Percentiles rank a stretch among this genome's conserved stretches.
These are phyloP conservation scores for Oriolus oriolus DNA, from an alignment of 2,113 vertebrate genomes.

Conservation along the genomic window DNA sequence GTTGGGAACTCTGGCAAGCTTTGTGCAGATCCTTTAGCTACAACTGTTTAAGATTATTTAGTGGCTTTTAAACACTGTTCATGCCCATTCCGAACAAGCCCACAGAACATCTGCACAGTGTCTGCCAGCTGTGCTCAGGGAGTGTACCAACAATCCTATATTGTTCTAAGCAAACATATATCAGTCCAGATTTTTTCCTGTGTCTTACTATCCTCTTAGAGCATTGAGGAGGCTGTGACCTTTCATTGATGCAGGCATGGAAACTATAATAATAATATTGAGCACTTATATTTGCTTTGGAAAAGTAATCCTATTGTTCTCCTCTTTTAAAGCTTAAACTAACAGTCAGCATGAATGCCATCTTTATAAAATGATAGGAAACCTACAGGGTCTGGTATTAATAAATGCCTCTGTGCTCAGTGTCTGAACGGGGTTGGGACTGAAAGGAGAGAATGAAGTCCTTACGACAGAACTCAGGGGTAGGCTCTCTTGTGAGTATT, in stretches of 20 bases:
- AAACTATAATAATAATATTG: constrained; percentile 32
- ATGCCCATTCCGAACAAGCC: constrained; percentile 47
- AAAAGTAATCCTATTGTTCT: constrained; percentile 56
- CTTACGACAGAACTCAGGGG: constrained; percentile 16
- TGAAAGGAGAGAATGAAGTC: constrained; percentile 31
- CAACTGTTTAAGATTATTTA: constrained; percentile 57
- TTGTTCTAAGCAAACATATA: constrained; percentile 27
- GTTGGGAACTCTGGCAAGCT: background rate
- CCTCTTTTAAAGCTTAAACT: constrained; percentile 45
- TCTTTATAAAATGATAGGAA: constrained; percentile 41
- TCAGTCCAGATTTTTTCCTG: background rate
- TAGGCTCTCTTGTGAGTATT: background rate
- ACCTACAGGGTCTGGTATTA: constrained; percentile 45
- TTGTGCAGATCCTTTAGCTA: background rate
- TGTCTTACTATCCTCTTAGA: background rate
- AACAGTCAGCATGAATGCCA: constrained; percentile 54
- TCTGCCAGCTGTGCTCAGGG: constrained; percentile 2
- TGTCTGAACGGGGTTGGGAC: background rate
- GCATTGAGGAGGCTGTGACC: background rate
- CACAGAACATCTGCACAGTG: constrained; percentile 49
- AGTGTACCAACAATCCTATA: constrained; percentile 34
- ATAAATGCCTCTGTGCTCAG: constrained; percentile 35
- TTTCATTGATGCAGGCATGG: constrained; percentile 41
- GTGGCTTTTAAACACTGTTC: constrained; percentile 34
- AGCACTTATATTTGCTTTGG: constrained; percentile 54